These are phyloP conservation scores for Xenopus borealis DNA, from an alignment of 2,113 vertebrate genomes.

Conservation along the genomic window DNA sequence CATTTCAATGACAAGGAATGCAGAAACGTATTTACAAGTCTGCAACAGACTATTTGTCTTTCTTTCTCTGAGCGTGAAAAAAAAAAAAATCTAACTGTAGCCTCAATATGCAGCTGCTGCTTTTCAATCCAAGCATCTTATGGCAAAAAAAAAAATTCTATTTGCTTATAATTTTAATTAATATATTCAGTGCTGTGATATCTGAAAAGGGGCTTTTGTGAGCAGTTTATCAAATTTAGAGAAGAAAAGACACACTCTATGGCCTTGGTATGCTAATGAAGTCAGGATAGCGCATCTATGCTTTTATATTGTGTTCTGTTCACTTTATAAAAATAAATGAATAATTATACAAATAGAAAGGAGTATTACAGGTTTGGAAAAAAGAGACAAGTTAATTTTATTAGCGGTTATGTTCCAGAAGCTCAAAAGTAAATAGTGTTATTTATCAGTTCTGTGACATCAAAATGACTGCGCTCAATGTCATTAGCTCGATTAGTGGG, in stretches of 20 bases:
- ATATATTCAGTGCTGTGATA: conserved; percentile 23
- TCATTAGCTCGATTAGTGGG: too few species aligned
- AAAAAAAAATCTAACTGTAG: conserved; percentile 8
- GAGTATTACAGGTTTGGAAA: neutral
- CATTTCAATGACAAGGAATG: too few species aligned
- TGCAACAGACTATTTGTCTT: conserved; percentile 3
- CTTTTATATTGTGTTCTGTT: neutral
- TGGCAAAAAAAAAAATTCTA: conserved; percentile 21
- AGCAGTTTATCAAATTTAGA: conserved; percentile 4
- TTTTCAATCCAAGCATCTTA: conserved; percentile 32
- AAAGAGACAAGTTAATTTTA: neutral
- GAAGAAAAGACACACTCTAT: neutral
- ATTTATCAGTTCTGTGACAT: neutral
- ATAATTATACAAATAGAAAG: neutral
- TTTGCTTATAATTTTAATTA: conserved; percentile 36
- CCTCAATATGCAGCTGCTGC: conserved; percentile 13
- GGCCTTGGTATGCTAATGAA: conserved; percentile 9
- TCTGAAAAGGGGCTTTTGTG: conserved; percentile 5
- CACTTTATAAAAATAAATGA: conserved; percentile 4
- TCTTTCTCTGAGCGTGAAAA: neutral
- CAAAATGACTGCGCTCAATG: too few species aligned
- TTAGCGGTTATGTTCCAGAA: neutral
- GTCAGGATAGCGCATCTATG: neutral
- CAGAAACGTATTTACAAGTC: neutral
- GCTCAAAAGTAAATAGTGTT: neutral